phyloP scores from a whole-genome alignment of 1,140 invertebrate genomes.

The Trachymyrmex cornetzi region DNA sequence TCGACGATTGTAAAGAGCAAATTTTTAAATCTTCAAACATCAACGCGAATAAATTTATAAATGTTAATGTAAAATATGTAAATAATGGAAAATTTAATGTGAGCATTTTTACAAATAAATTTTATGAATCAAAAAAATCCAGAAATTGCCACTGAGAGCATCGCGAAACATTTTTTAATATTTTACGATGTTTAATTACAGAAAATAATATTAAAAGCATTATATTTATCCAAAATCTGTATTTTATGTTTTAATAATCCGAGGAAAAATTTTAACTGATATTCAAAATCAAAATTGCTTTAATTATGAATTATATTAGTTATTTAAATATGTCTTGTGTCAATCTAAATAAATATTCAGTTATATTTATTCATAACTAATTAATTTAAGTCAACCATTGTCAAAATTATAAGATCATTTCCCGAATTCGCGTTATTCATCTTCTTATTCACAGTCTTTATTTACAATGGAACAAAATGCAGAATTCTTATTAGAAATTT shows the following conservation, averaged over 20 bases:
- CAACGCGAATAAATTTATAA: background rate
- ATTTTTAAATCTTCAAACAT: background rate
- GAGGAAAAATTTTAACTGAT: background rate
- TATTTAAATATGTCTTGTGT: background rate
- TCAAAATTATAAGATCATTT: background rate
- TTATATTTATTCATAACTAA: background rate
- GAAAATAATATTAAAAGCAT: conserved; percentile 1
- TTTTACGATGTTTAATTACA: background rate
- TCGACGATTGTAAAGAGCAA: background rate
- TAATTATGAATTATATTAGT: conserved; percentile 1
- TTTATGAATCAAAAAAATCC: background rate
- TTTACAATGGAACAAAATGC: conserved; percentile 29
- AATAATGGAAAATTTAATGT: background rate
- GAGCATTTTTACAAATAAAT: conserved; percentile 8
- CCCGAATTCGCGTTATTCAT: background rate
- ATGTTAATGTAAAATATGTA: background rate
- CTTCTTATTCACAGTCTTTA: background rate
- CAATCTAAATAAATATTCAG: conserved; percentile 20
- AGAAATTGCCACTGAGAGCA: background rate
- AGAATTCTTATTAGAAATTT: conserved; percentile 63
- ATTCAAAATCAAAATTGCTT: background rate
- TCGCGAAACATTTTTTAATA: background rate
- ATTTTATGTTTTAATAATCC: background rate
- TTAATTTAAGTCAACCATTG: background rate
- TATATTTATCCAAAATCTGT: background rate